Percentiles rank a stretch among this genome's conserved stretches.
These are phyloP conservation scores for Xyliphius kryptos DNA, from an alignment of 2,113 vertebrate species.

Conservation along the genomic window DNA sequence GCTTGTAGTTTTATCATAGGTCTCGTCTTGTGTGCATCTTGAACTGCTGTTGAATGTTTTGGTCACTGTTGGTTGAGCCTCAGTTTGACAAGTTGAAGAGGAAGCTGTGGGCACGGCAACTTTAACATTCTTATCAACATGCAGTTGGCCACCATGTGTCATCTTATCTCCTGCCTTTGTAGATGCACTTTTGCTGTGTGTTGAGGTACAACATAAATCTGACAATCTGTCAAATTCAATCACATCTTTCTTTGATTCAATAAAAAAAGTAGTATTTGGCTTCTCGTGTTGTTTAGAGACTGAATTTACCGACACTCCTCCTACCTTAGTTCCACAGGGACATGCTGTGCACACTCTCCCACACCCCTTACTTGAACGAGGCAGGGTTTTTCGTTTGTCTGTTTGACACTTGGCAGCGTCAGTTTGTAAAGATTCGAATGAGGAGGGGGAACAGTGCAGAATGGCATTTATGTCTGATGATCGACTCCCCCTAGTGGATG, in stretches of 20 bases:
- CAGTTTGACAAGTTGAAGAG: background rate
- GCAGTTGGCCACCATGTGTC: background rate
- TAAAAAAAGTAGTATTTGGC: background rate
- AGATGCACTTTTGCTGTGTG: background rate
- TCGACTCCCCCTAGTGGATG: background rate
- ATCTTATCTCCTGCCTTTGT: background rate
- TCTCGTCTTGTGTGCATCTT: background rate
- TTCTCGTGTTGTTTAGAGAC: slow-evolving; percentile 17
- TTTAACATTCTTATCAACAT: background rate
- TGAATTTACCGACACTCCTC: background rate
- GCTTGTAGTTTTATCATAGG: background rate
- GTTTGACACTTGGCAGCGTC: background rate
- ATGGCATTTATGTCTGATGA: background rate
- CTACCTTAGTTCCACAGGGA: slow-evolving; percentile 46
- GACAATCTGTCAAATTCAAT: slow-evolving; percentile 1
- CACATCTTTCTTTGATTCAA: background rate
- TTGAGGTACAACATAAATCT: background rate
- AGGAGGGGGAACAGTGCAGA: background rate
- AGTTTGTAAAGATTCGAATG: background rate
- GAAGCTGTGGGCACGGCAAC: background rate
- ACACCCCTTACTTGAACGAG: slow-evolving; percentile 32
- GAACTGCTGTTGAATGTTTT: background rate
- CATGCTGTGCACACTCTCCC: slow-evolving; percentile 49
- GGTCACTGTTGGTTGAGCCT: background rate
- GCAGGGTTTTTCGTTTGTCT: slow-evolving; percentile 25